phyloP scores from a whole-genome alignment of 1,140 invertebrate genomes.

The Tribolium madens region DNA sequence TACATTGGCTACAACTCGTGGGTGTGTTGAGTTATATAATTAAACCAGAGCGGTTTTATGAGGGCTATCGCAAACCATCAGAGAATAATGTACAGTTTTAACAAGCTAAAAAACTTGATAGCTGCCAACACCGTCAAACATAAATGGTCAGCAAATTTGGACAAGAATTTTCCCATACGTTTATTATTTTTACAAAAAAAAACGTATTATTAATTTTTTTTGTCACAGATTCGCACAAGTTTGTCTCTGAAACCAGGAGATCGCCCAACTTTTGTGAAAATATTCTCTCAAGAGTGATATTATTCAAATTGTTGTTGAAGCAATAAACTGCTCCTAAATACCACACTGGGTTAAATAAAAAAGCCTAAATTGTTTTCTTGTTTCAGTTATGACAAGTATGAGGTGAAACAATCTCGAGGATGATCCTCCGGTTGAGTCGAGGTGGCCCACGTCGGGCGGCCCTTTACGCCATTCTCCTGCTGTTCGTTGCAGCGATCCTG shows the following conservation, averaged over 20 bases:
- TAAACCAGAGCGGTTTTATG: neutral
- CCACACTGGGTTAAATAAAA: neutral
- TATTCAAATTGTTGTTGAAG: neutral
- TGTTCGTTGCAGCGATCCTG: conserved; percentile 51
- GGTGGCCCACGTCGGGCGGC: conserved; percentile 50
- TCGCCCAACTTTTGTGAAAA: neutral
- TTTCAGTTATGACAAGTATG: conserved; percentile 33
- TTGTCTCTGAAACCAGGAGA: neutral
- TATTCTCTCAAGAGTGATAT: neutral
- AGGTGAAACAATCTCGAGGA: conserved; percentile 43
- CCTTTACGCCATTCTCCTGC: conserved; percentile 49
- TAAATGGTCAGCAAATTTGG: no score
- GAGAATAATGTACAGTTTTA: neutral
- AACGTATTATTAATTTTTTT: no score
- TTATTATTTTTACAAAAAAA: no score
- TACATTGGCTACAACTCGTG: neutral
- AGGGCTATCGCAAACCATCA: neutral
- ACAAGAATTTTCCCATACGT: no score
- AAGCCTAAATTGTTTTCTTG: conserved; percentile 4
- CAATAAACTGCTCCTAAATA: neutral
- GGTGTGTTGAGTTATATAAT: neutral
- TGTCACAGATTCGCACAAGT: no score
- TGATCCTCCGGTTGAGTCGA: conserved; percentile 52
- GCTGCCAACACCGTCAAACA: neutral
- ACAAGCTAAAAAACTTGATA: neutral